Evolutionary conservation across 2,888 invertebrate species (phyloP).

Genomic region (Saturnia japonica): DNA sequence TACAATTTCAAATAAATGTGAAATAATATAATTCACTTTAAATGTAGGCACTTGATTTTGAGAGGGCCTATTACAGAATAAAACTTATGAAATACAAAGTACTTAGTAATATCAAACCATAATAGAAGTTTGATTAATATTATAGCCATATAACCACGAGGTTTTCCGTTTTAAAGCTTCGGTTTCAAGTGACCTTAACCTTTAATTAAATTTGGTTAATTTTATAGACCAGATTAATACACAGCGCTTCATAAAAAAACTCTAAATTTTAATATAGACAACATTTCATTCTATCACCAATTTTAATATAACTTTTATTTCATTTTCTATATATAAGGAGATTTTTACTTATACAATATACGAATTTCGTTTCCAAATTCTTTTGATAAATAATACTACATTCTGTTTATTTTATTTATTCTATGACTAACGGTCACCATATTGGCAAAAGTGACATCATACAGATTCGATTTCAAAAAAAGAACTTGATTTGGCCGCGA

Average conservation of each 20-base stretch:
- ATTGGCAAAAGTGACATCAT: conserved; percentile 19
- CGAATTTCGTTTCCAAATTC: not conserved
- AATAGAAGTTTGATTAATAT: too few species aligned
- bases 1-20: too few species aligned
- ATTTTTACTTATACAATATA: not conserved
- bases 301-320: not conserved
- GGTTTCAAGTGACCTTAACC: not conserved
- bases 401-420: not conserved
- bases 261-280: not conserved
- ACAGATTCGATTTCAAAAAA: conserved; percentile 29
- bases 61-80: too few species aligned
- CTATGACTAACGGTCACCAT: conserved; percentile 12
- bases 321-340: not conserved
- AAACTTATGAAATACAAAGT: too few species aligned
- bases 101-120: too few species aligned
- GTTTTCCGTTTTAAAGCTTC: not conserved
- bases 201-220: not conserved
- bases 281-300: not conserved
- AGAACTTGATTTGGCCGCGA: conserved; percentile 46
- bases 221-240: not conserved
- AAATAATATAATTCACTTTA: too few species aligned
- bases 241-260: not conserved
- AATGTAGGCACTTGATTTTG: too few species aligned
- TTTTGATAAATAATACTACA: not conserved
- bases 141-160: not conserved